phyloP scores from a whole-genome alignment of 2,888 invertebrate genomes.

The Diplolepis rosae region DNA sequence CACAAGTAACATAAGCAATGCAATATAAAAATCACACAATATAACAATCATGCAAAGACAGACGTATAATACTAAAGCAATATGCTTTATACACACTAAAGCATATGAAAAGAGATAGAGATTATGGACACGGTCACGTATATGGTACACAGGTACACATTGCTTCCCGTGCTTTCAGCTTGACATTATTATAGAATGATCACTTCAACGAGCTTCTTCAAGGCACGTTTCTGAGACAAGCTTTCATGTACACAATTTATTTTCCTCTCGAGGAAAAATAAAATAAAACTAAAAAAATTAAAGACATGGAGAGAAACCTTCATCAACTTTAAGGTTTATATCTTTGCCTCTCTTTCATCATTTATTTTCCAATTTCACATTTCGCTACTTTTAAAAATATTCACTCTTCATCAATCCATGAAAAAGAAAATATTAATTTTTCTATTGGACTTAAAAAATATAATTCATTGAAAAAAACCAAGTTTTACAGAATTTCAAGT shows the following conservation, averaged over 20 bases:
- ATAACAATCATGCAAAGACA: conserved; percentile 18
- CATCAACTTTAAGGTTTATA: background rate
- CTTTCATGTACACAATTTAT: background rate
- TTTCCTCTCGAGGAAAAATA: background rate
- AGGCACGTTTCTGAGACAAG: background rate
- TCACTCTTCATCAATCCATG: too few relatives aligned
- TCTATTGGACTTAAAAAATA: too few relatives aligned
- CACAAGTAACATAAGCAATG: conserved; percentile 5
- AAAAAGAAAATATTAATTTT: too few relatives aligned
- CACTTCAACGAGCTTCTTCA: conserved; percentile 11
- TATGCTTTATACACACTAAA: too few relatives aligned
- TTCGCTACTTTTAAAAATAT: too few relatives aligned
- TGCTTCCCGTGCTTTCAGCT: conserved; percentile 18
- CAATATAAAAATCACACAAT: conserved; percentile 5
- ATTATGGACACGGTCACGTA: conserved; percentile 27
- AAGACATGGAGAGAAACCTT: background rate
- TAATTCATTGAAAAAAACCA: background rate
- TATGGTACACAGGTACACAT: conserved; percentile 5
- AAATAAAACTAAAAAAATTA: background rate
- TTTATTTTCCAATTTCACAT: background rate
- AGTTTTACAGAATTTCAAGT: background rate
- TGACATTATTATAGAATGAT: conserved; percentile 15
- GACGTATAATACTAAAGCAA: background rate
- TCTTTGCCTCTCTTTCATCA: background rate
- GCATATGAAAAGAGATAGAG: conserved; percentile 24